Evolutionary conservation across 1,140 invertebrate species (phyloP).

Genomic region (Onthophagus taurus): DNA sequence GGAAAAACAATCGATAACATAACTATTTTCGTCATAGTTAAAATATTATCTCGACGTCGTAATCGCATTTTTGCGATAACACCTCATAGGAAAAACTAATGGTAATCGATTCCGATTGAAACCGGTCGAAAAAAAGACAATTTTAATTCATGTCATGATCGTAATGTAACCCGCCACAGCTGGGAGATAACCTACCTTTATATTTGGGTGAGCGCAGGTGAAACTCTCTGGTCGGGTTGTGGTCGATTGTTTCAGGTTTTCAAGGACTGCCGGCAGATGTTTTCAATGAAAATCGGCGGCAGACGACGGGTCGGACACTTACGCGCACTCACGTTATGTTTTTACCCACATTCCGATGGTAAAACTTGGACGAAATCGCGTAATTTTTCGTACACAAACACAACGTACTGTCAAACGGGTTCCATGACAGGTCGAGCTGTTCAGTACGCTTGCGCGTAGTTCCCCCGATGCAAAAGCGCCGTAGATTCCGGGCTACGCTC

Average conservation of each 20-base stretch:
- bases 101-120: too few species aligned
- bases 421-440: constrained; percentile 33
- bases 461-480: too few species aligned
- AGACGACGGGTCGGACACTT: constrained; percentile 20
- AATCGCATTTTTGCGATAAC: too few species aligned
- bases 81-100: too few species aligned
- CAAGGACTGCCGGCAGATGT: too few species aligned
- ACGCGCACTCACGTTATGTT: constrained; percentile 20
- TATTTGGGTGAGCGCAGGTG: constrained; percentile 8
- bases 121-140: not conserved
- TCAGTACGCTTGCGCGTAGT: constrained; percentile 19
- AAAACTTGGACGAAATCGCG: constrained; percentile 30
- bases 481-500: too few species aligned
- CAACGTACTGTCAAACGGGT: constrained; percentile 29
- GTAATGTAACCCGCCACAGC: too few species aligned
- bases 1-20: too few species aligned
- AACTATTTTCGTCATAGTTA: too few species aligned
- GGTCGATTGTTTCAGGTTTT: too few species aligned
- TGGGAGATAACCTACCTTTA: constrained; percentile 11
- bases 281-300: not conserved
- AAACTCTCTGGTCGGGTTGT: too few species aligned
- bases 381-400: constrained; percentile 34
- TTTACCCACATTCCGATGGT: constrained; percentile 24
- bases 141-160: not conserved
- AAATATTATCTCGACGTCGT: too few species aligned